Percentiles rank a stretch among this genome's conserved stretches.
These are phyloP conservation scores for Megaustenia siamemsis DNA, from an alignment of 2,888 invertebrate genomes.

Conservation along the genomic window DNA sequence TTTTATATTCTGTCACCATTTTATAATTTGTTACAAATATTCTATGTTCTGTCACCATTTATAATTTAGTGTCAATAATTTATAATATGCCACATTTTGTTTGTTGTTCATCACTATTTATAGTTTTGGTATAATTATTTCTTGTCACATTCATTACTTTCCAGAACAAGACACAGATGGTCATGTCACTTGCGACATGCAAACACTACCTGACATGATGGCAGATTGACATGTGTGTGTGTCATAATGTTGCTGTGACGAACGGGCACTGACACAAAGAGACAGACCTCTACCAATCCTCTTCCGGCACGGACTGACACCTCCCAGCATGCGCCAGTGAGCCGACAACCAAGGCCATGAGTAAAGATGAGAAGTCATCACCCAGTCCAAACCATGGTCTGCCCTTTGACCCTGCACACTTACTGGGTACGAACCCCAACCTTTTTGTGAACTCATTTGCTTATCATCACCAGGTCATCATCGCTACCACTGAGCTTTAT, in stretches of 20 bases:
- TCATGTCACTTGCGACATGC: neutral
- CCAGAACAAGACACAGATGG: constrained; percentile 10
- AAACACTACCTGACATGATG: neutral
- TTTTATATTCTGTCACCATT: no score
- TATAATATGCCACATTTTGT: no score
- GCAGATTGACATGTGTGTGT: neutral
- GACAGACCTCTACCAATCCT: neutral
- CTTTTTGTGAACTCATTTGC: no score
- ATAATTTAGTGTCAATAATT: no score
- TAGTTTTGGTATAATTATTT: neutral
- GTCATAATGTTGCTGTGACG: neutral
- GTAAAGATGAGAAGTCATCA: constrained; percentile 71
- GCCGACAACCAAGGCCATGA: constrained; percentile 63
- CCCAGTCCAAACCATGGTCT: constrained; percentile 63
- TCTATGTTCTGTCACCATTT: no score
- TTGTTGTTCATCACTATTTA: neutral
- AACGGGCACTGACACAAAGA: no score
- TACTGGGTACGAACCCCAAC: constrained; percentile 74
- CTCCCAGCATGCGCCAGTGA: constrained; percentile 16
- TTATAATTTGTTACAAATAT: no score
- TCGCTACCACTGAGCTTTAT: no score
- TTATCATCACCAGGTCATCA: no score
- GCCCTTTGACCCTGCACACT: constrained; percentile 68
- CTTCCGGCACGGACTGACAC: neutral
- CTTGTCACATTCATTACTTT: neutral